phyloP scores from a whole-genome alignment of 2,888 invertebrate genomes.

The Acanthosepion lycidas region DNA sequence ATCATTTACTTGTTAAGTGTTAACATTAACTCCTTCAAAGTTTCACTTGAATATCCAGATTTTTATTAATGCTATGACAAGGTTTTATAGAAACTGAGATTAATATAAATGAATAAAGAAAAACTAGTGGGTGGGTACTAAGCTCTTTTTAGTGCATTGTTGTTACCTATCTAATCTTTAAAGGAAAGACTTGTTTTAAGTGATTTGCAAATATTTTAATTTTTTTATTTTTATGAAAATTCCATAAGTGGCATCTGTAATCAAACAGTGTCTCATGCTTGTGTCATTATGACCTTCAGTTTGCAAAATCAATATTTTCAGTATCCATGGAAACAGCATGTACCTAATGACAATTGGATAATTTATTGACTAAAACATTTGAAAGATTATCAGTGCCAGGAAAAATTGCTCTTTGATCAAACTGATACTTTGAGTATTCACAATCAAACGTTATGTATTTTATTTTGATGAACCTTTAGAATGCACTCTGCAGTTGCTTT shows the following conservation, averaged over 20 bases:
- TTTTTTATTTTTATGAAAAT: not conserved
- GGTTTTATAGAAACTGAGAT: no score
- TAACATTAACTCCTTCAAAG: no score
- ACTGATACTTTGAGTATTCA: not conserved
- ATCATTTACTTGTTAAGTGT: no score
- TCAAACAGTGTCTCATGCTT: not conserved
- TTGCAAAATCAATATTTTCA: not conserved
- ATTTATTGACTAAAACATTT: slow-evolving; percentile 14
- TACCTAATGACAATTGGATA: slow-evolving; percentile 33
- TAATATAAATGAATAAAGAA: not conserved
- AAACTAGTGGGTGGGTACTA: not conserved
- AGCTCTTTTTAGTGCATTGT: not conserved
- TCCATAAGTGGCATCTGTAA: slow-evolving; percentile 1
- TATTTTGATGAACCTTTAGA: not conserved
- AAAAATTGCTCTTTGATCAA: not conserved
- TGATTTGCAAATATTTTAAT: not conserved
- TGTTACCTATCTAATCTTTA: not conserved
- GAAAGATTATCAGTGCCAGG: not conserved
- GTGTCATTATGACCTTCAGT: slow-evolving; percentile 6
- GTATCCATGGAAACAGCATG: slow-evolving; percentile 8
- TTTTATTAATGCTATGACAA: not conserved
- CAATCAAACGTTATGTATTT: not conserved
- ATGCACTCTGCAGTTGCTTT: not conserved
- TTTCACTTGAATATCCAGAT: not conserved
- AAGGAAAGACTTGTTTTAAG: not conserved